These are phyloP conservation scores for Oscheius sp. DNA, from an alignment of 2,888 invertebrate species.

Conservation along the genomic window DNA sequence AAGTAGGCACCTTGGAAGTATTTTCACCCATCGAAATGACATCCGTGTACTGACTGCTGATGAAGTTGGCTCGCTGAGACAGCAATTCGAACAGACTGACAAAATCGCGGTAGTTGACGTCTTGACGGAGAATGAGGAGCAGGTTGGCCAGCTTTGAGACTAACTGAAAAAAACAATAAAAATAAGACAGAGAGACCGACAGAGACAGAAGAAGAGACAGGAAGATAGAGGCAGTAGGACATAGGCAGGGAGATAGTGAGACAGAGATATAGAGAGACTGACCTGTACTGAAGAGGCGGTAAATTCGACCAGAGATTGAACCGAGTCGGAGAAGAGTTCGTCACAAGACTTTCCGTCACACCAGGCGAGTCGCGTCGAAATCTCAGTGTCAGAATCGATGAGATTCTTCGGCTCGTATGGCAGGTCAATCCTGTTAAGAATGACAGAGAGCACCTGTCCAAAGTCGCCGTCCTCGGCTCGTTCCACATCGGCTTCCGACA, in stretches of 20 bases:
- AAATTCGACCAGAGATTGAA: conserved; percentile 53
- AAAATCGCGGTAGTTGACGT: conserved; percentile 21
- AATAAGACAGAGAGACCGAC: too few species aligned
- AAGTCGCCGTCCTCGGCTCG: conserved; percentile 28
- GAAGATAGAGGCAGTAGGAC: too few species aligned
- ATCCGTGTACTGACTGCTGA: conserved; percentile 27
- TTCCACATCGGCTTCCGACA: conserved; percentile 7
- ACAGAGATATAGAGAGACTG: not conserved
- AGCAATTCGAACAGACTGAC: conserved; percentile 20
- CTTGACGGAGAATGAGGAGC: conserved; percentile 21
- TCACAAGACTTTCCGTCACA: conserved; percentile 45
- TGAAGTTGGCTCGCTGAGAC: conserved; percentile 14
- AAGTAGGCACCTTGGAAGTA: conserved; percentile 3
- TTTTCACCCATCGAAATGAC: not conserved
- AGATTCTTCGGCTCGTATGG: conserved; percentile 31
- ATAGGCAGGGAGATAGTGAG: too few species aligned
- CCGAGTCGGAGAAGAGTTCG: conserved; percentile 53
- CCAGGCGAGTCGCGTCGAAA: conserved; percentile 16
- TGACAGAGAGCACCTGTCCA: not conserved
- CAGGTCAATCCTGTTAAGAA: conserved; percentile 22
- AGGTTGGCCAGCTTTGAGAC: conserved; percentile 33
- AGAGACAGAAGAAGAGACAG: too few species aligned
- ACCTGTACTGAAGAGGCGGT: conserved; percentile 61
- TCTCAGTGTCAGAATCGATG: conserved; percentile 16
- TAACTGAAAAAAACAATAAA: conserved; percentile 5